Percentiles rank a stretch among this genome's conserved stretches.
These are phyloP conservation scores for Machimus rusticus DNA, from an alignment of 2,888 invertebrate genomes.

Conservation along the genomic window DNA sequence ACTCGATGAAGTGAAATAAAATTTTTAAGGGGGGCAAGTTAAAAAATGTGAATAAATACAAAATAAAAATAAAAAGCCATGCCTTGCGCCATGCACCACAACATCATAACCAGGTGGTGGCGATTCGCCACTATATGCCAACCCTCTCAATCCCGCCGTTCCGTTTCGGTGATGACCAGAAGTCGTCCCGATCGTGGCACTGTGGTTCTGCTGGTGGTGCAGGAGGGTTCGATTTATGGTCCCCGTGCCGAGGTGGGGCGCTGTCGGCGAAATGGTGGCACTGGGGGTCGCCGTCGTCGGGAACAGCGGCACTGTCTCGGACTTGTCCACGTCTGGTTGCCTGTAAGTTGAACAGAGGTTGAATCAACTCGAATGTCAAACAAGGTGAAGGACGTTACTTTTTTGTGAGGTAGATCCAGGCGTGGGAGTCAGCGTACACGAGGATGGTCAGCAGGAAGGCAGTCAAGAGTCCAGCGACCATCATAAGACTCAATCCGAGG, in stretches of 20 bases:
- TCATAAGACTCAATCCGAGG: slow-evolving; percentile 83
- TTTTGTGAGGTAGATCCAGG: slow-evolving; percentile 94
- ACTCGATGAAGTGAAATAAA: not conserved
- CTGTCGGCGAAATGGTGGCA: slow-evolving; percentile 60
- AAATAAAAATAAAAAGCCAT: slow-evolving; percentile 56
- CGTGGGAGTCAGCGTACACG: slow-evolving; percentile 93
- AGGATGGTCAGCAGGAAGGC: slow-evolving; percentile 90
- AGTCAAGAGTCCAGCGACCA: slow-evolving; percentile 85
- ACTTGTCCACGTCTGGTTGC: slow-evolving; percentile 60
- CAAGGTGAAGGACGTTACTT: slow-evolving; percentile 67
- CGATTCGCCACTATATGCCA: slow-evolving; percentile 60
- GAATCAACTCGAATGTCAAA: not conserved
- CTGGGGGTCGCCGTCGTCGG: slow-evolving; percentile 59
- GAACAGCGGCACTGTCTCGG: slow-evolving; percentile 63
- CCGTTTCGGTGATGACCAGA: slow-evolving; percentile 57
- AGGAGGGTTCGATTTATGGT: slow-evolving; percentile 62
- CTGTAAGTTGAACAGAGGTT: slow-evolving; percentile 48
- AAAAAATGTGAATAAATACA: slow-evolving; percentile 36
- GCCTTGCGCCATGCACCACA: slow-evolving; percentile 65
- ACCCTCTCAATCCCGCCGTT: slow-evolving; percentile 61
- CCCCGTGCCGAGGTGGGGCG: slow-evolving; percentile 56
- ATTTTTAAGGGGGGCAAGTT: not conserved
- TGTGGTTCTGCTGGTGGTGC: slow-evolving; percentile 60
- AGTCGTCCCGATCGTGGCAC: slow-evolving; percentile 51
- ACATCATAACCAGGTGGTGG: slow-evolving; percentile 64